These are phyloP conservation scores for Platyscapa corneri DNA, from an alignment of 1,140 invertebrate genomes.

Conservation along the genomic window DNA sequence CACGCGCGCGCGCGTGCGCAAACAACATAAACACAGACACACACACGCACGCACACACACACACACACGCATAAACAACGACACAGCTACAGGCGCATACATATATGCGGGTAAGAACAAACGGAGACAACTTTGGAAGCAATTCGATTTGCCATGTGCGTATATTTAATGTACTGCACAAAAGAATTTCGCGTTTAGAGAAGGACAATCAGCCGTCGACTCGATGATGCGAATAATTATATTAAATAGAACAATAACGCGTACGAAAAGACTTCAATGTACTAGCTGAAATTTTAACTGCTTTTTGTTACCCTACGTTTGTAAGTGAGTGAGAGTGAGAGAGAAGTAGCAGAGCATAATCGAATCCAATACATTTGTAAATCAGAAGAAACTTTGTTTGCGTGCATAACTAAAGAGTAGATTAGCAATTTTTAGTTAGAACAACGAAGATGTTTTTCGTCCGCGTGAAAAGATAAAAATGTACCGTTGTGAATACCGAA, in stretches of 20 bases:
- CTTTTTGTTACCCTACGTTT: neutral
- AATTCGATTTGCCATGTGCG: conserved; percentile 39
- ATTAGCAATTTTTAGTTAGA: neutral
- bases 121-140: conserved; percentile 45
- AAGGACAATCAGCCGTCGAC: conserved; percentile 72
- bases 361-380: neutral
- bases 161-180: conserved; percentile 62
- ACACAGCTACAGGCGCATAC: neutral
- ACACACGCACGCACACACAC: conserved; percentile 38
- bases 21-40: too few relatives aligned
- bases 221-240: conserved; percentile 58
- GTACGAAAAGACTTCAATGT: conserved; percentile 32
- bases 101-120: conserved; percentile 50
- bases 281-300: conserved; percentile 14
- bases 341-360: neutral
- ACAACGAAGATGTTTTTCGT: conserved; percentile 7
- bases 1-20: neutral
- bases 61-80: neutral
- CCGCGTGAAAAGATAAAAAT: neutral
- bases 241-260: conserved; percentile 7
- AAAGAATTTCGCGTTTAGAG: conserved; percentile 74
- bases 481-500: conserved; percentile 45
- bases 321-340: neutral
- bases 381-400: too few relatives aligned
- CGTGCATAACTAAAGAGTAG: conserved; percentile 23